Conservation (phyloP, 2,797 vertebrate genomes). For the Pseudochirops cupreus region DNA sequence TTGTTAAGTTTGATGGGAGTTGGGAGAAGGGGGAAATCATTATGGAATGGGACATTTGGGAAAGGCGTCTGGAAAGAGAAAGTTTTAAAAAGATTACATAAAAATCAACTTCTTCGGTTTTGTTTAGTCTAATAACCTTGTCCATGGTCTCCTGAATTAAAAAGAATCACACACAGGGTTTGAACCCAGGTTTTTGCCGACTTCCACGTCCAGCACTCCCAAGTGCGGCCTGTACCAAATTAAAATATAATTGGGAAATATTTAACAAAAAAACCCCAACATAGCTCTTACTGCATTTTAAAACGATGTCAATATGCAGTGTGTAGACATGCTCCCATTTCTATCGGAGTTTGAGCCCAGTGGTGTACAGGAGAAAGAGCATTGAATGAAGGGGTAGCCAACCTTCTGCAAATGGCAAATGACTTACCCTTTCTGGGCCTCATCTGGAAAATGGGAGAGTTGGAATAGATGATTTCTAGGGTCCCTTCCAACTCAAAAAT, state of each 20-base stretch:
- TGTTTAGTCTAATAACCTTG: background rate
- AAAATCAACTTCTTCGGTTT: background rate
- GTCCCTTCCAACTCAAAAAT: background rate
- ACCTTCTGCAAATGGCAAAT: background rate
- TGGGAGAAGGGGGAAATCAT: background rate
- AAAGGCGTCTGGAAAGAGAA: background rate
- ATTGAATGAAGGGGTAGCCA: background rate
- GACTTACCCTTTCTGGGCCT: conserved; percentile 42
- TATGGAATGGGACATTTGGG: background rate
- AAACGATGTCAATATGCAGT: background rate
- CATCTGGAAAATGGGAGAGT: conserved; percentile 9
- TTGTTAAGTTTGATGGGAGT: background rate
- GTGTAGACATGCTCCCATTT: background rate
- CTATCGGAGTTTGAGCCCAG: background rate
- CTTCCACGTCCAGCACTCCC: background rate
- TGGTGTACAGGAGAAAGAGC: background rate
- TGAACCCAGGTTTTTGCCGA: background rate
- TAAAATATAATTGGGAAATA: background rate
- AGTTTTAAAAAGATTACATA: background rate
- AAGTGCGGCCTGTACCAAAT: background rate
- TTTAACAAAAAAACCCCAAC: background rate
- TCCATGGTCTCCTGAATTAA: background rate
- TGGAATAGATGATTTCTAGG: background rate
- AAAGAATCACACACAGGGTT: background rate
- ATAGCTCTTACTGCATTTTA: background rate